These are phyloP conservation scores for Gymnoscelis rufifasciata DNA, from an alignment of 2,888 invertebrate species.

Conservation along the genomic window DNA sequence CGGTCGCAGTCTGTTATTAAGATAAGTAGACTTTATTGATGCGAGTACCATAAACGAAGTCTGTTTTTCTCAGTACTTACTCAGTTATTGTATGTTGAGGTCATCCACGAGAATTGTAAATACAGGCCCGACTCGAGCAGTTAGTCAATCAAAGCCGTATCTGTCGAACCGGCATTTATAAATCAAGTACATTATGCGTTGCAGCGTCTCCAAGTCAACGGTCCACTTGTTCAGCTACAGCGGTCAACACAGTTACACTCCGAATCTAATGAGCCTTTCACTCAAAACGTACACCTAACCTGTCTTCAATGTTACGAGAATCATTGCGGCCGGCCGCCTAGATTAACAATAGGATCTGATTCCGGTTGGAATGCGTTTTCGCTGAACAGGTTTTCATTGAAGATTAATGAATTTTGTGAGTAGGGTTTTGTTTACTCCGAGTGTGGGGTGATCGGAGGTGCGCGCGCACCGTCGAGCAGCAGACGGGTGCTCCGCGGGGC, in stretches of 20 bases:
- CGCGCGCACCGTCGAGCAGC: slow-evolving; percentile 27
- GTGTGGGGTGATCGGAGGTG: slow-evolving; percentile 32
- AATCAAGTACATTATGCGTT: slow-evolving; percentile 40
- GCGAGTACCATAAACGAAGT: not conserved
- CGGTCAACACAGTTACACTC: slow-evolving; percentile 53
- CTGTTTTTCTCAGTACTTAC: slow-evolving; percentile 29
- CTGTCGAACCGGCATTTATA: slow-evolving; percentile 32
- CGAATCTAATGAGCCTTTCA: slow-evolving; percentile 61
- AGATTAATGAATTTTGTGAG: slow-evolving; percentile 50
- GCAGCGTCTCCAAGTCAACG: slow-evolving; percentile 31
- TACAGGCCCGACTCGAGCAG: slow-evolving; percentile 22
- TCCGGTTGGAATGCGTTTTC: slow-evolving; percentile 16
- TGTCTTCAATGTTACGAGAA: slow-evolving; percentile 52
- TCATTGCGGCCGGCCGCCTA: slow-evolving; percentile 58
- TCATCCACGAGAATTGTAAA: slow-evolving; percentile 30
- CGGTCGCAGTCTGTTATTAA: no score
- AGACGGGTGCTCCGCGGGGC: slow-evolving; percentile 36
- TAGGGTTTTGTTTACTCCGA: slow-evolving; percentile 60
- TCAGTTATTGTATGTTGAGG: slow-evolving; percentile 27
- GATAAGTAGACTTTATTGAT: no score
- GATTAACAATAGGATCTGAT: slow-evolving; percentile 38
- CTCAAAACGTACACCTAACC: slow-evolving; percentile 56
- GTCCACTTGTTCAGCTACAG: slow-evolving; percentile 43
- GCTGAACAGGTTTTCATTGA: slow-evolving; percentile 48
- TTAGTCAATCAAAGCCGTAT: slow-evolving; percentile 23